phyloP scores from a whole-genome alignment of 2,113 vertebrate genomes.

The Heliornis fulica region DNA sequence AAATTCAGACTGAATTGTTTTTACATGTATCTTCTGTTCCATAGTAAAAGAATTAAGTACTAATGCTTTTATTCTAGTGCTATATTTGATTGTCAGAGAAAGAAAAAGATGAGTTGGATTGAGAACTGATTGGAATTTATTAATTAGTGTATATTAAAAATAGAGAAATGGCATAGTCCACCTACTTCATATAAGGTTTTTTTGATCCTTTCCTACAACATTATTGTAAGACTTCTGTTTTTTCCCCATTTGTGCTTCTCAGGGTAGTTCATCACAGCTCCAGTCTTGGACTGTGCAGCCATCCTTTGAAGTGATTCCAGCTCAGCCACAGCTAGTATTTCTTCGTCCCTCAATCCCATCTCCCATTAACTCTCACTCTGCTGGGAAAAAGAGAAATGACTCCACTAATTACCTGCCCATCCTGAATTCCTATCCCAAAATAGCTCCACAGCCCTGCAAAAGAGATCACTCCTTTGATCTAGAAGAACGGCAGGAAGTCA shows the following conservation, averaged over 20 bases:
- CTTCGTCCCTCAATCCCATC: conserved; percentile 81
- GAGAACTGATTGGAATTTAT: background rate
- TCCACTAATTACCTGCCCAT: conserved; percentile 81
- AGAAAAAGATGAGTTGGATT: background rate
- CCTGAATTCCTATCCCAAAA: conserved; percentile 87
- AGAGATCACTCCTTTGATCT: conserved; percentile 55
- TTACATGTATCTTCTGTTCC: background rate
- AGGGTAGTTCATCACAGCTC: conserved; percentile 74
- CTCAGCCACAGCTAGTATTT: conserved; percentile 83
- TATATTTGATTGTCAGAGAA: background rate
- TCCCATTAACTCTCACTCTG: conserved; percentile 45
- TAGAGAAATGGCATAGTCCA: background rate
- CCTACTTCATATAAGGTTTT: background rate
- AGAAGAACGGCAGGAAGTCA: conserved; percentile 58
- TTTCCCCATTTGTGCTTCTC: conserved; percentile 1
- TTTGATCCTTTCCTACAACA: background rate
- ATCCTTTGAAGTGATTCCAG: conserved; percentile 82
- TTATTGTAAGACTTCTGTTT: background rate
- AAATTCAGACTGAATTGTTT: conserved; percentile 1
- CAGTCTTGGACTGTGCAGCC: conserved; percentile 86
- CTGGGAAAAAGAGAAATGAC: conserved; percentile 71
- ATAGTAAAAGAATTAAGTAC: background rate
- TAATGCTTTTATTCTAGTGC: background rate
- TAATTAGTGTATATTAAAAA: background rate
- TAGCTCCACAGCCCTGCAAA: conserved; percentile 85